Conservation (phyloP, 2,797 vertebrate genomes). For the Oreonectes daqikongensis region DNA sequence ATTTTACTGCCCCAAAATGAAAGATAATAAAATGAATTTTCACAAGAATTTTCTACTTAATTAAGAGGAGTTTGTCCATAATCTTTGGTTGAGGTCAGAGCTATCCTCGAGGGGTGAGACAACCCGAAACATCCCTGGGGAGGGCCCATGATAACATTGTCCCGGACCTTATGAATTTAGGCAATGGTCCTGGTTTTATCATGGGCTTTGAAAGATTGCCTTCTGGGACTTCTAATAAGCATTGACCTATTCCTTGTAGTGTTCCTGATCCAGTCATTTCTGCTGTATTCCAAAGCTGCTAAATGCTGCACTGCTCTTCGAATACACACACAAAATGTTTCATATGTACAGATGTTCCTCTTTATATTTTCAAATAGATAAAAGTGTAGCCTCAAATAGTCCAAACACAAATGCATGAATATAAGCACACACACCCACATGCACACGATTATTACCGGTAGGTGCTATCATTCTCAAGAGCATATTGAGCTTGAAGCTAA, state of each 20-base stretch:
- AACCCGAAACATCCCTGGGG: neutral
- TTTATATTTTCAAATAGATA: neutral
- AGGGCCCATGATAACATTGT: neutral
- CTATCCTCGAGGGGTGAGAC: neutral
- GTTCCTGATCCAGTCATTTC: no score
- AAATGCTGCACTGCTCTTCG: neutral
- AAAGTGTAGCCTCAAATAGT: neutral
- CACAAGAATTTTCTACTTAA: neutral
- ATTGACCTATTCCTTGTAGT: neutral
- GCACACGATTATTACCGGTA: neutral
- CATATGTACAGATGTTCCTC: no score
- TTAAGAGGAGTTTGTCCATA: neutral
- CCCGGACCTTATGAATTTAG: neutral
- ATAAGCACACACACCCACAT: neutral
- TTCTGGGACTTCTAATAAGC: neutral
- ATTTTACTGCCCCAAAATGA: neutral
- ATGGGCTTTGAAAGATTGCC: neutral
- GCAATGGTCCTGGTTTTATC: neutral
- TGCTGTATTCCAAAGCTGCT: neutral
- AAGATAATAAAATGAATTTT: neutral
- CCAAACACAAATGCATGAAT: no score
- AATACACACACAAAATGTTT: neutral
- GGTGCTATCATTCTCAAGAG: neutral
- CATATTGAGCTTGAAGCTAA: slow-evolving; percentile 18
- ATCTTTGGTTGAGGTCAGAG: neutral